A percentile compares a stretch with the other conserved stretches of the same genome.
phyloP scores from a whole-genome alignment of 1,140 invertebrate species.

The Orius insidiosus region DNA sequence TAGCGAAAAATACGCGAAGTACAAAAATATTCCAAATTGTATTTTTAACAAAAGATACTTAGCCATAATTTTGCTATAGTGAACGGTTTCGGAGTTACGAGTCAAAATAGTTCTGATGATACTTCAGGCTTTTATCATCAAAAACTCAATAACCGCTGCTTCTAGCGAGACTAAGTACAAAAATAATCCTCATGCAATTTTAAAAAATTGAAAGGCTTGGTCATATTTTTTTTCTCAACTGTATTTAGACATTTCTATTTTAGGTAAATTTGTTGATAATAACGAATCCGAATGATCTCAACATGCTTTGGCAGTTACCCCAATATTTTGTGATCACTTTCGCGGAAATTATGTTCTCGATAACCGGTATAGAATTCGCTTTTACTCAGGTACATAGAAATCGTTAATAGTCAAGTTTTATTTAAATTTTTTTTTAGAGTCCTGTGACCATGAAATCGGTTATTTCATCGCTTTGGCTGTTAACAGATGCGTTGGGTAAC shows the following conservation, averaged over 20 bases:
- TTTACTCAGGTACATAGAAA: slow-evolving; percentile 37
- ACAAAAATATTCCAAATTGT: too few species aligned
- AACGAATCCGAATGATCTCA: slow-evolving; percentile 28
- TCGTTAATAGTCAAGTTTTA: too few species aligned
- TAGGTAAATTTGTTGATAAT: slow-evolving; percentile 11
- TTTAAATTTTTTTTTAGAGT: slow-evolving; percentile 61
- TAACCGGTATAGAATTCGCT: slow-evolving; percentile 56
- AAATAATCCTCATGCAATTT: too few species aligned
- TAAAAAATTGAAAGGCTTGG: background rate
- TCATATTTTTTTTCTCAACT: background rate
- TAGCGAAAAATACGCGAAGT: too few species aligned
- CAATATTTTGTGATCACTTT: slow-evolving; percentile 43
- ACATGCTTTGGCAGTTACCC: slow-evolving; percentile 41
- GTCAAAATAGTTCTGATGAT: too few species aligned
- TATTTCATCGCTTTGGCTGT: slow-evolving; percentile 71
- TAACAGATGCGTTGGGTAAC: slow-evolving; percentile 83
- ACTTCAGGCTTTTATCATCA: too few species aligned
- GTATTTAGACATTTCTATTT: too few species aligned
- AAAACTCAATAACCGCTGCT: too few species aligned
- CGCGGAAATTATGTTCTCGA: slow-evolving; percentile 53
- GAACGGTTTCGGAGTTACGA: too few species aligned
- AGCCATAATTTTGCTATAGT: too few species aligned
- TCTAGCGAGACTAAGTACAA: too few species aligned
- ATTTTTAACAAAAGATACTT: too few species aligned
- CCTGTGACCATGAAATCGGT: slow-evolving; percentile 86